Base-by-base conservation (phyloP, 2,113 vertebrate genomes). In the Ictalurus furcatus region DNA sequence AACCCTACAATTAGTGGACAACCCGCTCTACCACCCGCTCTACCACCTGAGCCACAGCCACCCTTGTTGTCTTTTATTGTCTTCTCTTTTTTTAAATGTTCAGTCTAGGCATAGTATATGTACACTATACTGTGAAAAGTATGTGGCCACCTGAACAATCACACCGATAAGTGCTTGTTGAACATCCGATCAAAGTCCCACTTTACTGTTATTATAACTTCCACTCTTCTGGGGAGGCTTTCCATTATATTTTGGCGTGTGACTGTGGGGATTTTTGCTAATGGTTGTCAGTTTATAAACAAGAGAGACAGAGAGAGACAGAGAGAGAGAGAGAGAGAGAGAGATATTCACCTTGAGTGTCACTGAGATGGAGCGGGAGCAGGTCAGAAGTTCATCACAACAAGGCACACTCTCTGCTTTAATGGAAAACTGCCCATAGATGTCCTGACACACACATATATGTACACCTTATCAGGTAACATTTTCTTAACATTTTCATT, bases 331-430 rank as follows among this genome's bases (percentile, higher is more conserved):
- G 48, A 48, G 48, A 52, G 2, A 12, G 65, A n/a, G 30, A 56
- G 58, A 81, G 28, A 25, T 5, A 69, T 65, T 61, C 48, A 97
- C 97, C 95, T 94, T 74, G 6, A 96, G 88, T 28, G 95, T 91
- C 54, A 98, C 84, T 30, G 95, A 78, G 48, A 97, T 93, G 73
- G 95, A 92, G 48, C 97, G 95, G 19, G 97, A 97, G 88, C 97
- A 97, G 0, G 96, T 97, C 61, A 97, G 94, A 0, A 92, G 95
- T 65, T 97, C 95, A 56, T 97, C 97, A 92, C 96, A 97, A 92
- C 97, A 97, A 0, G 96, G 97, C 12, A 97, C 94, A 8, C 95
- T 96, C 91, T 97, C 96, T 9, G 94, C 94, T 91, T 95, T 92
- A 90, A 98, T 90, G 48, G 94, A 94, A 89, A 98, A 97, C 6